Conservation (phyloP, 2,888 invertebrate genomes). For the Mamestra brassicae region DNA sequence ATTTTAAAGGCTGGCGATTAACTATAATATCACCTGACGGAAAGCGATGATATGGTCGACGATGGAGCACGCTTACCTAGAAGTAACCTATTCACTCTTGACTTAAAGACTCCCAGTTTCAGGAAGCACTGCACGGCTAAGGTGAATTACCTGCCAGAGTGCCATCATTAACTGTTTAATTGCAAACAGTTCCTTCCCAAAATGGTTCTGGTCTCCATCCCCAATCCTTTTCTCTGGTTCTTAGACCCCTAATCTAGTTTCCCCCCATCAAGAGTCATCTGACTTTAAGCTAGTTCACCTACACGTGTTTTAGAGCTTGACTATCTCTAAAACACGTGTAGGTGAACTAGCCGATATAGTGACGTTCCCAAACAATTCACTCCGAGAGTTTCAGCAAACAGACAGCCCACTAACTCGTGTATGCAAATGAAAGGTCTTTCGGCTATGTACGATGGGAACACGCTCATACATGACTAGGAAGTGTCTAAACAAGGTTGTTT, state of each 20-base stretch:
- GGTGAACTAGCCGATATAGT: neutral
- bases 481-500: neutral
- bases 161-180: no score
- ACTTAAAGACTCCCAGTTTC: no score
- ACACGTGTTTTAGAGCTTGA: slow-evolving; percentile 10
- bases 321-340: no score
- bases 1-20: no score
- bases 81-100: no score
- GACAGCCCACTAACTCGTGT: slow-evolving; percentile 15
- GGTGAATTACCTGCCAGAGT: no score
- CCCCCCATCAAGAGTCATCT: neutral
- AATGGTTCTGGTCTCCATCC: neutral
- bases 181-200: neutral
- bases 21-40: no score
- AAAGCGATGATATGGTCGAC: no score
- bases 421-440: slow-evolving; percentile 37
- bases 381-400: slow-evolving; percentile 11
- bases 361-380: slow-evolving; percentile 23
- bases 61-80: no score
- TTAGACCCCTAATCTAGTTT: neutral
- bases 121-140: no score
- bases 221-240: neutral
- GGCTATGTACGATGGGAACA: neutral
- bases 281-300: neutral
- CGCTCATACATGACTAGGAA: neutral